A percentile compares a stretch with the other conserved stretches of the same genome.
Evolutionary conservation across 2,888 invertebrate genomes (phyloP).

Genomic region (Diaprepes abbreviatus): DNA sequence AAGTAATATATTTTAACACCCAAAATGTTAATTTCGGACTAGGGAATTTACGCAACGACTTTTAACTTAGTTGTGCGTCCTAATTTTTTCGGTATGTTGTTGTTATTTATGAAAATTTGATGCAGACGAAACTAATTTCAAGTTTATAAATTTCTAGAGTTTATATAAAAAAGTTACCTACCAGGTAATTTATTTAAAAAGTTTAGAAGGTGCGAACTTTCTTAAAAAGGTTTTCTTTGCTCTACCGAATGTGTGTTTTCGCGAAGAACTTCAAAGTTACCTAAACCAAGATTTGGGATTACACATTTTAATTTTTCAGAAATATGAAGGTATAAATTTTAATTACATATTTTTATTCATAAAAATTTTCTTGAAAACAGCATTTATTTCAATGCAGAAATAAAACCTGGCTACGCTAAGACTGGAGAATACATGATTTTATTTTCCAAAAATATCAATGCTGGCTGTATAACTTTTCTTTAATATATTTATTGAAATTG

Average conservation of each 20-base stretch:
- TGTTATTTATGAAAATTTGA: constrained; percentile 17
- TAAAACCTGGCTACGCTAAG: no score
- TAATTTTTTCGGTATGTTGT: constrained; percentile 29
- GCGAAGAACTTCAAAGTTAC: constrained; percentile 1
- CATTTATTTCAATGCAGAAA: no score
- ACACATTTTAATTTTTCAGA: no score
- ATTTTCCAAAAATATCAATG: no score
- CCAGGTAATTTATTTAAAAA: constrained; percentile 6
- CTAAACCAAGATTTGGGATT: no score
- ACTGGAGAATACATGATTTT: no score
- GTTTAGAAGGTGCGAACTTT: constrained; percentile 1
- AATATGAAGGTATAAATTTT: no score
- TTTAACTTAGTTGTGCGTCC: constrained; percentile 15
- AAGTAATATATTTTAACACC: constrained; percentile 36
- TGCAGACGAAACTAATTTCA: constrained; percentile 3
- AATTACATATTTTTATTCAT: no score
- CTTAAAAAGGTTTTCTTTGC: constrained; percentile 10
- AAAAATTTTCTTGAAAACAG: no score
- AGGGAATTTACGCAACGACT: constrained; percentile 20
- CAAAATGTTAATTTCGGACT: constrained; percentile 29
- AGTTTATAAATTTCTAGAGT: neutral
- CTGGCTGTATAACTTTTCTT: no score
- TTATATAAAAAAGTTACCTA: neutral
- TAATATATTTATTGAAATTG: no score
- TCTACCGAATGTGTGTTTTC: neutral